Conservation (phyloP, 1,140 invertebrate species). For the Theocolax elegans region DNA sequence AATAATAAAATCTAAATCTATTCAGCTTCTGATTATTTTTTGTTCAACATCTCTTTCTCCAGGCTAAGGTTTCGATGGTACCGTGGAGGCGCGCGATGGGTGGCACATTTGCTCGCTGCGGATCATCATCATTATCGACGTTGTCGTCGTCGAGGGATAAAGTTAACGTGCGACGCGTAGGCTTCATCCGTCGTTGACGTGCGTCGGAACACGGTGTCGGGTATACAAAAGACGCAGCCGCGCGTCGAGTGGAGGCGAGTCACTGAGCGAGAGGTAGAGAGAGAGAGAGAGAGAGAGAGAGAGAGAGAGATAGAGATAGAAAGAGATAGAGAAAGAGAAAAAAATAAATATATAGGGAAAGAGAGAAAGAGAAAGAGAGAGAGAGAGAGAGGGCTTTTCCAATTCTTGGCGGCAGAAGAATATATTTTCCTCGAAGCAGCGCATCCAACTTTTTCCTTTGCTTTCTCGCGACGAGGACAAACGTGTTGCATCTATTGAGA, state of each 20-base stretch:
- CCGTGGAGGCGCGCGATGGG: constrained; percentile 13
- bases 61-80: constrained; percentile 19
- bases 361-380: constrained; percentile 9
- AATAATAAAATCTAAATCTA: neutral
- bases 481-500: constrained; percentile 32
- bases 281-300: neutral
- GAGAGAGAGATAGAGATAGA: neutral
- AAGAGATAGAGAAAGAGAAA: neutral
- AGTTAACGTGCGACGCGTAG: constrained; percentile 8
- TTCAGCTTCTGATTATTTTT: constrained; percentile 19
- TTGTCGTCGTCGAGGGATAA: constrained; percentile 2
- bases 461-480: constrained; percentile 18
- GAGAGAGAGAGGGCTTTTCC: constrained; percentile 3
- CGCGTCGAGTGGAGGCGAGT: neutral
- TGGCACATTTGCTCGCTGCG: constrained; percentile 7
- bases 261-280: neutral
- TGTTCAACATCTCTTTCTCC: constrained; percentile 34
- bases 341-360: neutral
- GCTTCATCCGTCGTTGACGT: constrained; percentile 24
- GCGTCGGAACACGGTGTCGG: constrained; percentile 27
- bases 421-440: constrained; percentile 27
- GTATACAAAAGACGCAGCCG: constrained; percentile 33
- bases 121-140: constrained; percentile 17
- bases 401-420: constrained; percentile 14
- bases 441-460: constrained; percentile 10